Conservation (phyloP, 2,797 vertebrate genomes). For the Melanotaenia nigrans region DNA sequence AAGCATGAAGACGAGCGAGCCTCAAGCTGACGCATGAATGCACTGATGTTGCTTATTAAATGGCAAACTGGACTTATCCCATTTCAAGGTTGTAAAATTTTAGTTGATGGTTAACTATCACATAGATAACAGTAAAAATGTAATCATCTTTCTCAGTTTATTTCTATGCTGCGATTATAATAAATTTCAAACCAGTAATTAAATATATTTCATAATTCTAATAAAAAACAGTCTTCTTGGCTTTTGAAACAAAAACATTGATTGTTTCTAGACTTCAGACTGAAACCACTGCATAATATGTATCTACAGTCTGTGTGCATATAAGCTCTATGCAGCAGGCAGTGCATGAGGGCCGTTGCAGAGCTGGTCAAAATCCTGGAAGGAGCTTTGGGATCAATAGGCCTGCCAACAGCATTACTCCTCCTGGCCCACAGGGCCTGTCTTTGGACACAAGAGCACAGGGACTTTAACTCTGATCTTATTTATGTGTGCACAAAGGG, state of each 20-base stretch:
- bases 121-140: no score
- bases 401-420: slow-evolving; percentile 82
- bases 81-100: not conserved
- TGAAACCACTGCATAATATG: not conserved
- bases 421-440: slow-evolving; percentile 67
- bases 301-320: slow-evolving; percentile 6
- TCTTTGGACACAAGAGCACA: slow-evolving; percentile 78
- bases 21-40: not conserved
- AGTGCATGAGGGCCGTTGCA: slow-evolving; percentile 30
- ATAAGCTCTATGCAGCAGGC: slow-evolving; percentile 7
- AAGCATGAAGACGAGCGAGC: not conserved
- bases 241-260: not conserved
- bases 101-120: no score
- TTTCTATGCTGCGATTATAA: no score
- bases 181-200: not conserved
- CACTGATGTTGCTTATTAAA: not conserved
- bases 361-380: slow-evolving; percentile 44
- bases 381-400: slow-evolving; percentile 77
- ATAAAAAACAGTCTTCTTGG: not conserved
- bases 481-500: slow-evolving; percentile 85
- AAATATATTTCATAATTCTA: not conserved
- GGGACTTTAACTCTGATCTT: slow-evolving; percentile 85
- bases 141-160: no score
- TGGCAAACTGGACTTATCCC: not conserved
- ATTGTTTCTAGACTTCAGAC: not conserved